Evolutionary conservation across 1,140 invertebrate genomes (phyloP).

Genomic region (Zaprionus vittiger): DNA sequence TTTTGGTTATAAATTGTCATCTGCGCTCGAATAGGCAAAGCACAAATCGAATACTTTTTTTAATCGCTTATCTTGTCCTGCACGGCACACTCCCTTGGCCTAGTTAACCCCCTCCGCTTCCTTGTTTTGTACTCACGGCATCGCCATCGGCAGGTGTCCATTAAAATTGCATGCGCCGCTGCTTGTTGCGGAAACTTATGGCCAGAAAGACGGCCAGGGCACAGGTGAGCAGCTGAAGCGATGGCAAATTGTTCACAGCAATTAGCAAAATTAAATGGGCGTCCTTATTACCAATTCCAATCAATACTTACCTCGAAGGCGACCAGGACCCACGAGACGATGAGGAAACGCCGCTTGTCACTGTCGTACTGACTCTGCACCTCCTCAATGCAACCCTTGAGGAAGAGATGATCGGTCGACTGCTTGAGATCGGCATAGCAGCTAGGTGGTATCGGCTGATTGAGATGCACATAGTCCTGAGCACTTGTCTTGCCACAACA

Average conservation of each 20-base stretch:
- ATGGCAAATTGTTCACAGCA: not conserved
- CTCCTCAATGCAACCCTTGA: conserved; percentile 70
- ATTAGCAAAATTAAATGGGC: not conserved
- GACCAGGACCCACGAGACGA: conserved; percentile 70
- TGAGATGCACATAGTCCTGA: conserved; percentile 72
- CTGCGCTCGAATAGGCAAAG: conserved; percentile 38
- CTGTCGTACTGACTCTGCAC: conserved; percentile 68
- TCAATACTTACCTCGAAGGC: conserved; percentile 66
- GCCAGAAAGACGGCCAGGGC: conserved; percentile 63
- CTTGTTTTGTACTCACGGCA: conserved; percentile 57
- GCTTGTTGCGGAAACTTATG: conserved; percentile 80
- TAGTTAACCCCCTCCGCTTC: not conserved
- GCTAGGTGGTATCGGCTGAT: conserved; percentile 64
- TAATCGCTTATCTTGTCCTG: not conserved
- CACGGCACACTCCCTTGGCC: not conserved
- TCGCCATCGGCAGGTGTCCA: conserved; percentile 15
- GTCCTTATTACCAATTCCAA: not conserved
- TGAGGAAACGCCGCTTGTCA: conserved; percentile 61
- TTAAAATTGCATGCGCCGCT: conserved; percentile 80
- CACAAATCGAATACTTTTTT: conserved; percentile 45
- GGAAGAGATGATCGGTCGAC: conserved; percentile 49
- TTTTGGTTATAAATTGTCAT: conserved; percentile 48
- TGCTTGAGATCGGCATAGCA: conserved; percentile 65
- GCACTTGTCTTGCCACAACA: conserved; percentile 75
- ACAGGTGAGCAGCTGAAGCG: conserved; percentile 66